Evolutionary conservation across 1,140 invertebrate genomes (phyloP).

Genomic region (Liolophura sinensis): DNA sequence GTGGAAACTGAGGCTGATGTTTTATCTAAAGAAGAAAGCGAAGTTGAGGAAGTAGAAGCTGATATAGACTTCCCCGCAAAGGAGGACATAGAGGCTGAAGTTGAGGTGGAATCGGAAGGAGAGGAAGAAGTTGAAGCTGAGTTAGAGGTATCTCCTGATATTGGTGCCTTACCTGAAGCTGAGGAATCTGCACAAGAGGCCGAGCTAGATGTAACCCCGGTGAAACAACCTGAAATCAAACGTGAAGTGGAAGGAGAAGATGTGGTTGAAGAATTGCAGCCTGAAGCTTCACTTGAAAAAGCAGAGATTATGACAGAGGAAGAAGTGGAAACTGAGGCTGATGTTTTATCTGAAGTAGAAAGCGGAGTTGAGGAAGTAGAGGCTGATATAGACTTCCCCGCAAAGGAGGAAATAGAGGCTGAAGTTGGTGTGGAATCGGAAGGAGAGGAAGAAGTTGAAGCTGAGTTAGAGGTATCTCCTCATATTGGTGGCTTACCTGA

Average conservation of each 20-base stretch:
- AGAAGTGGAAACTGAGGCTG: slow-evolving; percentile 11
- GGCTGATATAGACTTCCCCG: too few species aligned
- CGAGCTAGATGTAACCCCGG: background rate
- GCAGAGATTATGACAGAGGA: background rate
- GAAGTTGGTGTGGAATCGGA: too few species aligned
- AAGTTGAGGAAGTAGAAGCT: slow-evolving; percentile 3
- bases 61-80: too few species aligned
- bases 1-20: too few species aligned
- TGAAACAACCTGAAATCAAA: slow-evolving; percentile 5
- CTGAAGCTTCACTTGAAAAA: too few species aligned
- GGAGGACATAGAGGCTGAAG: too few species aligned
- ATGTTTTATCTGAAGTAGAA: too few species aligned
- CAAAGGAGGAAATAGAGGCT: too few species aligned
- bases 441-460: background rate
- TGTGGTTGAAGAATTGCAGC: too few species aligned
- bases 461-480: slow-evolving; percentile 9
- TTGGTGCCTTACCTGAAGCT: background rate
- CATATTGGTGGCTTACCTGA: background rate
- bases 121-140: background rate
- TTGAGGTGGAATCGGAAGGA: background rate
- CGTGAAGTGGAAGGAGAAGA: background rate
- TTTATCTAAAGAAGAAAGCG: too few species aligned
- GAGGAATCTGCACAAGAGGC: slow-evolving; percentile 5
- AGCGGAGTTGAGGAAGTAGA: too few species aligned
- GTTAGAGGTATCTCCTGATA: background rate